These are phyloP conservation scores for Himalopsyche japonica DNA, from an alignment of 2,888 invertebrate genomes.

Conservation along the genomic window DNA sequence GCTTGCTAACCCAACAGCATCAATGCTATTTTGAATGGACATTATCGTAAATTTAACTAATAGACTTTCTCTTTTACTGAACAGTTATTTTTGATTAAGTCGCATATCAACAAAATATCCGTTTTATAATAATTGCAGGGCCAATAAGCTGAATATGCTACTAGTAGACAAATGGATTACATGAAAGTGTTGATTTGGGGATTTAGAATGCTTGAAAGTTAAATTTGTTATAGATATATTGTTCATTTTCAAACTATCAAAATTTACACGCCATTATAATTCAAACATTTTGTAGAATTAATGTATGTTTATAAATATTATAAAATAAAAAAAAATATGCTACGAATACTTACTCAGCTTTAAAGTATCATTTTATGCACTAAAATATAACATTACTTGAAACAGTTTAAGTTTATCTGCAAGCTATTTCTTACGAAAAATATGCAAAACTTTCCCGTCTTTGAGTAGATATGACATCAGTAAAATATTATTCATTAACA, in stretches of 20 bases:
- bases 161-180: not conserved
- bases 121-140: not conserved
- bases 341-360: too few relatives aligned
- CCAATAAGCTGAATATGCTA: not conserved
- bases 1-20: not conserved
- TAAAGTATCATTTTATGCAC: too few relatives aligned
- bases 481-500: too few relatives aligned
- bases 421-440: too few relatives aligned
- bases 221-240: not conserved
- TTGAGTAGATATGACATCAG: too few relatives aligned
- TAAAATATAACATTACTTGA: too few relatives aligned
- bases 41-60: conserved; percentile 24
- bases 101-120: conserved; percentile 24
- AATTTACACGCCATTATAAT: too few relatives aligned
- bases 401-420: too few relatives aligned
- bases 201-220: not conserved
- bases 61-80: conserved; percentile 21
- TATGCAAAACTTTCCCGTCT: too few relatives aligned
- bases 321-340: too few relatives aligned
- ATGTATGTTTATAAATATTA: too few relatives aligned
- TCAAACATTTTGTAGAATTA: not conserved
- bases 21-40: not conserved
- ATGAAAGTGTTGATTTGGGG: not conserved
- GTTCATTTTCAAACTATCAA: not conserved
- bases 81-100: conserved; percentile 13